A percentile compares a stretch with the other conserved stretches of the same genome.
Evolutionary conservation across 2,797 vertebrate species (phyloP).

Genomic region (Danio tinwini): DNA sequence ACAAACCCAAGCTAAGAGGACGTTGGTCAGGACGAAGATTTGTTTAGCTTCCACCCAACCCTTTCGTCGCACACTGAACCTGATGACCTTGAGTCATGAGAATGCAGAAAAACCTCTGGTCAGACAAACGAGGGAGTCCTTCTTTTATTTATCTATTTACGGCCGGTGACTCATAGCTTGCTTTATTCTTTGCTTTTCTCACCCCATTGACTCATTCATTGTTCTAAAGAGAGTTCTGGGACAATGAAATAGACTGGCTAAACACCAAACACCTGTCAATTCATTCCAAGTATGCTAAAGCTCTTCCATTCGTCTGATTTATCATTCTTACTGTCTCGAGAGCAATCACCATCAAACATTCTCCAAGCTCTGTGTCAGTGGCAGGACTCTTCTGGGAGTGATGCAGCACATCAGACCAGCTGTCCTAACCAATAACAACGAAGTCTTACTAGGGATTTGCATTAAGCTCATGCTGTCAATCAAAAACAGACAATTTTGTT

Average conservation of each 20-base stretch:
- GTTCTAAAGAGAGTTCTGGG: constrained; percentile 64
- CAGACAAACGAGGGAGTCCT: constrained; percentile 61
- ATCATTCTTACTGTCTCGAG: constrained; percentile 32
- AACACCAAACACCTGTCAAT: constrained; percentile 75
- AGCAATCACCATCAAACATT: constrained; percentile 18
- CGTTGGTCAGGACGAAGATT: constrained; percentile 75
- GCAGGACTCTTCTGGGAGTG: constrained; percentile 12
- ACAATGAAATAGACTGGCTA: constrained; percentile 47
- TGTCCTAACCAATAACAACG: constrained; percentile 36
- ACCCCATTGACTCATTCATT: constrained; percentile 74
- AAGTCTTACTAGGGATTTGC: constrained; percentile 20
- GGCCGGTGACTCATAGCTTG: constrained; percentile 70
- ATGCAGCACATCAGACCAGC: constrained; percentile 36
- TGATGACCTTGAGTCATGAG: constrained; percentile 74
- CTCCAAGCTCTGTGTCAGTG: constrained; percentile 9
- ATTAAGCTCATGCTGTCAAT: constrained; percentile 28
- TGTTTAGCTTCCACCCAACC: constrained; percentile 69
- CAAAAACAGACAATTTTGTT: constrained; percentile 9
- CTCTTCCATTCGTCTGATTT: constrained; percentile 44
- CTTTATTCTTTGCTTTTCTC: constrained; percentile 58
- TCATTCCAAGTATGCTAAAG: constrained; percentile 35
- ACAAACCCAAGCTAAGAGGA: constrained; percentile 80
- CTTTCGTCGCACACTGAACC: constrained; percentile 56
- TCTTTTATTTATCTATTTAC: constrained; percentile 75
- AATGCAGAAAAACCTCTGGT: constrained; percentile 59